Conservation (phyloP, 2,797 vertebrate genomes). For the Megalops cyprinoides region DNA sequence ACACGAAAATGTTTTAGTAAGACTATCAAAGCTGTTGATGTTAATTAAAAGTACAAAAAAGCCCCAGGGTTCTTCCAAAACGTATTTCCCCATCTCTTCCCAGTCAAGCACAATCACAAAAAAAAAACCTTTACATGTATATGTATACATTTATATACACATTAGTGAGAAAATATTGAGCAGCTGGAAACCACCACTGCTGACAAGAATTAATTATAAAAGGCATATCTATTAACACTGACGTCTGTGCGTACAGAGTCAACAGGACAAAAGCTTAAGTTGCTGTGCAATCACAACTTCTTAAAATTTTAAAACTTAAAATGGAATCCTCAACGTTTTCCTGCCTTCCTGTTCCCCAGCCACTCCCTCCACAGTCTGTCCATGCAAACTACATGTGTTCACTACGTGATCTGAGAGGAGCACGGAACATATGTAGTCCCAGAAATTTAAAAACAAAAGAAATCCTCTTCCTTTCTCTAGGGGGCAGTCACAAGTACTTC, state of each 20-base stretch:
- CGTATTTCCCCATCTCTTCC: too few relatives aligned
- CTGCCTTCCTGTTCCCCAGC: not conserved
- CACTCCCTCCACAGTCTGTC: not conserved
- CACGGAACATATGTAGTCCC: not conserved
- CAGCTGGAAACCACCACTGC: slow-evolving; percentile 21
- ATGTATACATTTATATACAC: slow-evolving; percentile 68
- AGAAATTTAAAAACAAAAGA: not conserved
- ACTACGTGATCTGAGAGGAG: slow-evolving; percentile 14
- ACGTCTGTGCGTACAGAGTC: slow-evolving; percentile 21
- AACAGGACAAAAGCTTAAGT: slow-evolving; percentile 1
- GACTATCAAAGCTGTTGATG: slow-evolving; percentile 18
- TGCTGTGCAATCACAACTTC: slow-evolving; percentile 23
- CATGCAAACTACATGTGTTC: not conserved
- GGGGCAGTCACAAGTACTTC: slow-evolving; percentile 10
- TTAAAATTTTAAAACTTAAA: slow-evolving; percentile 20
- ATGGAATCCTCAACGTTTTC: slow-evolving; percentile 14
- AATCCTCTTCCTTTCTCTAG: not conserved
- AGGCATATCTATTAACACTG: slow-evolving; percentile 26
- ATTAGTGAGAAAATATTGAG: slow-evolving; percentile 41
- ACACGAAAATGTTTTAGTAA: slow-evolving; percentile 31
- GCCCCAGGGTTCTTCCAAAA: not conserved
- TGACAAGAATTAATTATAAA: not conserved
- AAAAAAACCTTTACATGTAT: slow-evolving; percentile 73
- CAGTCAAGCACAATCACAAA: slow-evolving; percentile 52
- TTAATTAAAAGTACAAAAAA: slow-evolving; percentile 32